These are phyloP conservation scores for Ophion costatus DNA, from an alignment of 2,888 invertebrate species.

Conservation along the genomic window DNA sequence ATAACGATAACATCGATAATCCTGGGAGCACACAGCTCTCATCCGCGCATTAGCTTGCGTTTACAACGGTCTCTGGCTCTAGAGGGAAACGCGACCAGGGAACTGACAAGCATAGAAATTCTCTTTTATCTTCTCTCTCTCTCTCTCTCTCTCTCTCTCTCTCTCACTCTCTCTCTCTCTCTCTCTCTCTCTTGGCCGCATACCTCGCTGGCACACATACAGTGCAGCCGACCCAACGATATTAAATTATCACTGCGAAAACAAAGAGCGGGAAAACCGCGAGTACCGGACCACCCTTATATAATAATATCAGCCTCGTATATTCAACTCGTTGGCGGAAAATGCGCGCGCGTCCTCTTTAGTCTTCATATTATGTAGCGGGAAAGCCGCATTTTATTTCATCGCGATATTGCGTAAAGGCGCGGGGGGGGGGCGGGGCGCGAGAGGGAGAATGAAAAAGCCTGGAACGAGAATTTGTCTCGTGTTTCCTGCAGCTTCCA, in stretches of 20 bases:
- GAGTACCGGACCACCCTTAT: conserved; percentile 1
- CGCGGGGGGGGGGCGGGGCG: no score
- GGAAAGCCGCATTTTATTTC: no score
- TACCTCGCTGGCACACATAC: no score
- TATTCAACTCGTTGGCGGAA: conserved; percentile 22
- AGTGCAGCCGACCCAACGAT: conserved; percentile 32
- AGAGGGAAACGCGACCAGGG: conserved; percentile 24
- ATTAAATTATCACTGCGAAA: conserved; percentile 77
- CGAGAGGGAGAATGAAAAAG: no score
- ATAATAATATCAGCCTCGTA: conserved; percentile 43
- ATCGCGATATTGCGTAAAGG: no score
- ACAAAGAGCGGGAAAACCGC: conserved; percentile 62
- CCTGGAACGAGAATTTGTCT: no score
- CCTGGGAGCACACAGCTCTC: conserved; percentile 64
- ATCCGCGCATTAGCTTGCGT: conserved; percentile 65
- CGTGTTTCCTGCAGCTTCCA: no score
- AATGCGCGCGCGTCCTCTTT: background rate
- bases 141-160: background rate
- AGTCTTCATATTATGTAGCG: no score
- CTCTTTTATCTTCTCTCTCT: conserved; percentile 6
- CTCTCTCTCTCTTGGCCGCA: no score
- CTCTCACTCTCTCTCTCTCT: no score
- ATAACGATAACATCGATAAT: conserved; percentile 71
- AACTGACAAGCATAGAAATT: conserved; percentile 13
- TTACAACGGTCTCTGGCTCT: conserved; percentile 60